Evolutionary conservation across 2,888 invertebrate genomes (phyloP), one percentile per base, ranked within the genome.

Genomic region (Syrphus vitripennis): DNA sequence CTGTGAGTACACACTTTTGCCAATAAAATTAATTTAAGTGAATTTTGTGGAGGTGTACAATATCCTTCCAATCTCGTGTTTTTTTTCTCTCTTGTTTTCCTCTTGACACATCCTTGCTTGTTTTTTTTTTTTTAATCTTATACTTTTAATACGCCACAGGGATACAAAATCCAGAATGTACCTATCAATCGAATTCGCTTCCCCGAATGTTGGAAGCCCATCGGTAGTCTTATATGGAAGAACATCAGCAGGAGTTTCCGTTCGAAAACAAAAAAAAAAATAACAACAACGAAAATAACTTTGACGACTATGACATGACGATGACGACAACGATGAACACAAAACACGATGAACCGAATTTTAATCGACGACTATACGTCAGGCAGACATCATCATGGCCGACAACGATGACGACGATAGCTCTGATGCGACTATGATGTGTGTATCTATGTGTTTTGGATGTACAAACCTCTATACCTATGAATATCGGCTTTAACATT

Each of bases 21-120:
- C 86, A 82, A 86, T 82, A 86, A 86, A 86, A 86, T 86, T 86
- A 86, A 86, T 86, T 86, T 86, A 86, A 86, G 86, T 78, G 86
- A 82, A 86, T 86, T 86, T 81, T 86, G 82, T 70, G 82, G 82
- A 86, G 86, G 86, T 82, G 82, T 77, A 83, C n/a, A n/a, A n/a
- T 79, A 82, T 86, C 84, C 83, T 83, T 83, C 75, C 83, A 83
- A 75, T 79, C 61, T 83, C 40, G 75, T 79, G 59, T 75, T 78
- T 72, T 74, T 79, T 70, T 75, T 65, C 40, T 31, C 57, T 24
- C 70, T 16, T 79, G 45, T 78, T 69, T 83, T 72, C 59, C 82
- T 65, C 37, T 31, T 77, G 71, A 40, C 71, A 77, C 63, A 77
- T 72, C 42, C 75, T 74, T 67, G 37, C 31, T 67, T 59, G 3